Conservation (phyloP, 2,888 invertebrate genomes). For the Fissipunctia ypsillon region DNA sequence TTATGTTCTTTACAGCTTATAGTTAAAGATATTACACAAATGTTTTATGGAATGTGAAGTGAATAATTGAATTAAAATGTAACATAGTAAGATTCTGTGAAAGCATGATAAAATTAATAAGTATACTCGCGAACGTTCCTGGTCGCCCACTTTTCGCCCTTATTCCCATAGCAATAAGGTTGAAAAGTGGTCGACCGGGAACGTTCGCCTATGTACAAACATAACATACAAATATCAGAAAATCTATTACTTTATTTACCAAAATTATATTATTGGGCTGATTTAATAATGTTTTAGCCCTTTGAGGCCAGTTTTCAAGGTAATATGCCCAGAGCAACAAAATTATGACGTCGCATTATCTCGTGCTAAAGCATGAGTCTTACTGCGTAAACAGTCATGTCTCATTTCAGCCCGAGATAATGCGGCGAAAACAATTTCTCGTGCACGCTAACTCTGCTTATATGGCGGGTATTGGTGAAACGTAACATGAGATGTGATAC, state of each 20-base stretch:
- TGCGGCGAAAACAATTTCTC: neutral
- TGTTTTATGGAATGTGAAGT: constrained; percentile 19
- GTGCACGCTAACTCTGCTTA: neutral
- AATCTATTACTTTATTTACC: neutral
- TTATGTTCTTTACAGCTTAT: constrained; percentile 2
- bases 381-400: neutral
- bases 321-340: too few species aligned
- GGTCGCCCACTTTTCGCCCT: too few species aligned
- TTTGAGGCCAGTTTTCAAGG: neutral
- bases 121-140: too few species aligned
- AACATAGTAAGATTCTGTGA: neutral
- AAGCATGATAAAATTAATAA: constrained; percentile 5
- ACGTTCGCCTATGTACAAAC: too few species aligned
- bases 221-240: neutral
- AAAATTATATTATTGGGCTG: neutral
- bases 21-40: neutral
- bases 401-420: neutral
- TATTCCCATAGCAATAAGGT: too few species aligned
- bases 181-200: too few species aligned
- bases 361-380: neutral
- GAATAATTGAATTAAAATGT: neutral
- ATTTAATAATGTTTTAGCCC: neutral
- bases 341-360: neutral
- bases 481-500: too few species aligned
- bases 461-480: too few species aligned